Evolutionary conservation across 1,140 invertebrate species (phyloP).

Genomic region (Pogonomyrmex barbatus): DNA sequence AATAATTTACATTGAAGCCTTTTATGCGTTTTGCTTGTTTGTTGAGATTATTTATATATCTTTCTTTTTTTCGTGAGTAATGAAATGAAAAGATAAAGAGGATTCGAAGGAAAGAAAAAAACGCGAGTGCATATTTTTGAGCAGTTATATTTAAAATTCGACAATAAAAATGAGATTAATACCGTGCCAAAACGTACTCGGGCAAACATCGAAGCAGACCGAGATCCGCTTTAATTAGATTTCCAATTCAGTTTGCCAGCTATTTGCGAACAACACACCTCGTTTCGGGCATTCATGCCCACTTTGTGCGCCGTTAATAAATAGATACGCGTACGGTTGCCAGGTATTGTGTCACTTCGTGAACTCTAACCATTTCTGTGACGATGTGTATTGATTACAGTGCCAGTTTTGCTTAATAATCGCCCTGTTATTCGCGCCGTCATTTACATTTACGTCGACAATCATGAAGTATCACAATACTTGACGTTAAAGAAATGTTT

Average conservation of each 20-base stretch:
- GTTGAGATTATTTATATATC: neutral
- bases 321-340: constrained; percentile 9
- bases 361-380: constrained; percentile 31
- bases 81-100: neutral
- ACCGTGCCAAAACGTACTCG: constrained; percentile 8
- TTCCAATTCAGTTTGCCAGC: constrained; percentile 39
- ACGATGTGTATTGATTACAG: constrained; percentile 59
- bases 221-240: constrained; percentile 56
- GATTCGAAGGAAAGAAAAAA: too few relatives aligned
- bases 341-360: constrained; percentile 15
- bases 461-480: neutral
- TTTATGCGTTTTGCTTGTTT: neutral
- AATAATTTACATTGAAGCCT: neutral
- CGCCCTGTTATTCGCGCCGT: constrained; percentile 27
- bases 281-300: constrained; percentile 30
- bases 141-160: neutral
- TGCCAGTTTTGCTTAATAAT: constrained; percentile 59
- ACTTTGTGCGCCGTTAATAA: constrained; percentile 60
- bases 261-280: constrained; percentile 34
- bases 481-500: neutral
- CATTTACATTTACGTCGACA: neutral
- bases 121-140: neutral
- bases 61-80: neutral
- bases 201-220: constrained; percentile 14
- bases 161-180: constrained; percentile 27